These are phyloP conservation scores for Sebastes schlegelii DNA, from an alignment of 2,113 vertebrate species.

Conservation along the genomic window DNA sequence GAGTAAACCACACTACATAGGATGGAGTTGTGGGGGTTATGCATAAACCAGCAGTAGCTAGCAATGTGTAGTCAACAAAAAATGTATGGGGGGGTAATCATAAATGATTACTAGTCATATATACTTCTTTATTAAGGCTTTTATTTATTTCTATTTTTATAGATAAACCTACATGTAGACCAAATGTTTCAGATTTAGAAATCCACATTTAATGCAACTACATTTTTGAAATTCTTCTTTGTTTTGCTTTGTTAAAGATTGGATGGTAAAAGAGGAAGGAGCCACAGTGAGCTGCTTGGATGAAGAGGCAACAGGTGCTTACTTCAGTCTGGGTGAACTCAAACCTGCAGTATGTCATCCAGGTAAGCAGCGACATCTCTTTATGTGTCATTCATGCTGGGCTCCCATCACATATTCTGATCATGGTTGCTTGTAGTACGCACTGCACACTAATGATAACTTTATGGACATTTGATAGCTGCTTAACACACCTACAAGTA, in stretches of 20 bases:
- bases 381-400: background rate
- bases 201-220: background rate
- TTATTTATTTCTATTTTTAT: background rate
- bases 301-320: background rate
- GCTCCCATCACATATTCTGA: background rate
- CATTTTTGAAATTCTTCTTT: background rate
- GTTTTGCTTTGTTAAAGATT: background rate
- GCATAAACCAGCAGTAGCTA: background rate
- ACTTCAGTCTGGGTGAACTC: background rate
- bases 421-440: background rate
- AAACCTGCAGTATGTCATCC: background rate
- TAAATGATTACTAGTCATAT: background rate
- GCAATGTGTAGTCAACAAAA: background rate
- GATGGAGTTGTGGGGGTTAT: background rate
- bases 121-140: background rate
- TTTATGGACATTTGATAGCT: background rate
- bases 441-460: background rate
- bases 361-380: slow-evolving; percentile 8
- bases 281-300: background rate
- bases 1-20: background rate
- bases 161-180: background rate
- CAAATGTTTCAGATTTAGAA: background rate
- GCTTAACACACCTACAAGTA: background rate
- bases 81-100: background rate
- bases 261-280: background rate